Base-by-base conservation (phyloP, 2,113 vertebrate genomes). In the Ageneiosus marmoratus region DNA sequence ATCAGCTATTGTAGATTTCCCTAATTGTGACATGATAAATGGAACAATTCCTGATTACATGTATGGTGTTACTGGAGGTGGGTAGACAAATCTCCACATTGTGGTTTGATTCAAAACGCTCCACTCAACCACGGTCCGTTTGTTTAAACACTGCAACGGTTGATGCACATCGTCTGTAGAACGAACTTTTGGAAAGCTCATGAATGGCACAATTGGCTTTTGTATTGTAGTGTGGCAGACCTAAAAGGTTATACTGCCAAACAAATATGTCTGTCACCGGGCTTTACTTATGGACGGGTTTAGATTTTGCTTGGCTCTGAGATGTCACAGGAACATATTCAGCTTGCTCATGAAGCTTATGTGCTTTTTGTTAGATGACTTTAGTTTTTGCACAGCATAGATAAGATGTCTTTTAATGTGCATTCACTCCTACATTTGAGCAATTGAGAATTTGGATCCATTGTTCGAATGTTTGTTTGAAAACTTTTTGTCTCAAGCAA, bases 21-120 rank as follows among this genome's bases (percentile, higher is more conserved):
- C 81, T 9, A n/a, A 50, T 44, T 86, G 83, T 83, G 85, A 86
- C 62, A 8, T 86, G 37, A 86, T 83, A 48, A 86, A 69, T 75
- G 85, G 81, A 5, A 67, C 80, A 69, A 81, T 83, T 34, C 69
- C 81, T 83, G 77, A 83, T 65, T 83, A 83, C 58, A 86, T 86
- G 75, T 56, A 82, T 46, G 82, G 80, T 86, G 76, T 56, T 83
- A n/a, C 46, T 83, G 11, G 67, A 69, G 11, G 81, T 83, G 20
- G 69, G 70, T 34, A 9, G 77, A 10, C 81, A 86, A 37, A 67
- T 86, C 10, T 69, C 85, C 29, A 76, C 60, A 46, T 77, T 86
- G 55, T 83, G 81, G 76, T 73, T 77, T 75, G 81, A 83, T 80
- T 86, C 27, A 2, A 80, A 80, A 69, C 75, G 37, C 34, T 83